These are phyloP conservation scores for Galerucella nymphaeae DNA, from an alignment of 2,888 invertebrate genomes.

Conservation along the genomic window DNA sequence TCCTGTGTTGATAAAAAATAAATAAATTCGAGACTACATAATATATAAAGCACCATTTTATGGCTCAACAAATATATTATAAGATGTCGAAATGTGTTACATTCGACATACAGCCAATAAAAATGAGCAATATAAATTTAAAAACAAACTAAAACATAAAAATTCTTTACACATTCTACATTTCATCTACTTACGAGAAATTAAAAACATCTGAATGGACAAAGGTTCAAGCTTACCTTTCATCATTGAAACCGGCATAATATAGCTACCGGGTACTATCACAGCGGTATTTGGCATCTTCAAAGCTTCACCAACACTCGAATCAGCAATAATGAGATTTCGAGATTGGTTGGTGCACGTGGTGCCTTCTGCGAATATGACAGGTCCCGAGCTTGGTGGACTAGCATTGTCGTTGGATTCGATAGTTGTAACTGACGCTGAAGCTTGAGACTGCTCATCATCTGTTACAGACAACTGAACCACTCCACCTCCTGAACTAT, in stretches of 20 bases:
- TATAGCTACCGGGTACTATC: constrained; percentile 78
- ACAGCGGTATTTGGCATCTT: constrained; percentile 75
- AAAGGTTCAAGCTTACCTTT: constrained; percentile 64
- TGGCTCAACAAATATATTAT: too few species aligned
- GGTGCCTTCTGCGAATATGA: constrained; percentile 59
- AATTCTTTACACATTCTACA: constrained; percentile 1
- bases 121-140: too few species aligned
- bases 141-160: too few species aligned
- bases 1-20: too few species aligned
- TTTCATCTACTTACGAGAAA: constrained; percentile 11
- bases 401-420: constrained; percentile 64
- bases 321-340: constrained; percentile 72
- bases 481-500: constrained; percentile 77
- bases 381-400: constrained; percentile 54
- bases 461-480: constrained; percentile 69
- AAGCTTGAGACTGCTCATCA: constrained; percentile 67
- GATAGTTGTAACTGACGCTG: constrained; percentile 55
- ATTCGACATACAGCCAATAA: neutral
- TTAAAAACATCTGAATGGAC: constrained; percentile 21
- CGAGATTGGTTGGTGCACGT: constrained; percentile 63
- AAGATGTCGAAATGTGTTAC: too few species aligned
- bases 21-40: too few species aligned
- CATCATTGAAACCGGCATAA: constrained; percentile 77
- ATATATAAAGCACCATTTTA: too few species aligned
- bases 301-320: constrained; percentile 73